phyloP scores from a whole-genome alignment of 2,888 invertebrate genomes.

The Lamellibrachia columna region DNA sequence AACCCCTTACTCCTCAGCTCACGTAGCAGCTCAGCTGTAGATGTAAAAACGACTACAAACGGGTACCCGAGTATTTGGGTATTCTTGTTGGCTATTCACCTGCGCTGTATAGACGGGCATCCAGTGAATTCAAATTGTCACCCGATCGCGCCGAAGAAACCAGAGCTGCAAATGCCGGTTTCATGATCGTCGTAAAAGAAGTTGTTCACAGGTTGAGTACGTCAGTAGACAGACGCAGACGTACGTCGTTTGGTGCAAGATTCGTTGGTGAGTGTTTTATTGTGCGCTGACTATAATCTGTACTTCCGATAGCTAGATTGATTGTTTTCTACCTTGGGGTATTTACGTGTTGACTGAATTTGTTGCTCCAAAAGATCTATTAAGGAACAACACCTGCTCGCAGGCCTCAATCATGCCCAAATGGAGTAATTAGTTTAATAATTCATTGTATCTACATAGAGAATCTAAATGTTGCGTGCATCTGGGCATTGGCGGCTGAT shows the following conservation, averaged over 20 bases:
- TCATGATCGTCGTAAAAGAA: not conserved
- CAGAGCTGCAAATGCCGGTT: not conserved
- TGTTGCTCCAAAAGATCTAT: not conserved
- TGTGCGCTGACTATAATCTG: not conserved
- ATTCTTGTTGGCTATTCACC: not conserved
- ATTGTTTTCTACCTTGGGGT: not conserved
- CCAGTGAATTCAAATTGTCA: not conserved
- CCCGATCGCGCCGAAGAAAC: not conserved
- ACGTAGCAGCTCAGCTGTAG: not conserved
- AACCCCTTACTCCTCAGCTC: not conserved
- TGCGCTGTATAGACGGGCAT: not conserved
- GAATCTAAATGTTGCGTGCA: not conserved
- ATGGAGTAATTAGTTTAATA: not conserved
- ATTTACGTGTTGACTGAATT: not conserved
- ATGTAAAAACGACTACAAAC: not conserved
- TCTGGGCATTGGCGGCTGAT: not conserved
- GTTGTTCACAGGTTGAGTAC: not conserved
- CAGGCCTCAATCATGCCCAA: not conserved
- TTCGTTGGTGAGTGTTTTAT: not conserved
- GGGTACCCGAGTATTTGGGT: constrained; percentile 9
- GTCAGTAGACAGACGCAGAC: not conserved
- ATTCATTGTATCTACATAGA: not conserved
- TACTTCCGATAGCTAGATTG: not conserved
- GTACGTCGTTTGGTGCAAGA: not conserved
- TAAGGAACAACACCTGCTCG: not conserved